Base-by-base conservation (phyloP, 1,140 invertebrate species). In the Macrobrachium rosenbergii region DNA sequence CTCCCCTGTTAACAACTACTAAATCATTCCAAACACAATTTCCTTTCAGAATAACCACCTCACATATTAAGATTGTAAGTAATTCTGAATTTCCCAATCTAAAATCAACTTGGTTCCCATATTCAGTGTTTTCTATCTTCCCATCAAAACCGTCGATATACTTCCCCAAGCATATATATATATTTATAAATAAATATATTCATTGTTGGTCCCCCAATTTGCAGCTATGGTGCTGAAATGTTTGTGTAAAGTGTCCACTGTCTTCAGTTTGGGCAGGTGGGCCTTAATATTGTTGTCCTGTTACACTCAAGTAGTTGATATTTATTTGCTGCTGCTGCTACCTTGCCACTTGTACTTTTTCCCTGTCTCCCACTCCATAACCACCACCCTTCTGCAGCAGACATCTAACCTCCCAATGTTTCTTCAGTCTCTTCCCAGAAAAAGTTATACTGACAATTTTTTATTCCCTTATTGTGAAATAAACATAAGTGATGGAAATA, bases 51-150 rank as follows among this genome's bases (percentile, higher is more conserved):
- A 87, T 87, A 87, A 87, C 84, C 84, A 87, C 78, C 84, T 87
- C 84, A 79, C 84, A 87, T 81, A 87, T 87, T 87, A 87, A 80
- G 84, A 87, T 81, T 87, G 84, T 87, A 87, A 87, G 84, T 87
- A 87, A 80, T 52, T 45, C 78, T 81, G 73, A 62, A 64, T 81
- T 81, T 81, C 84, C 84, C 82, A 75, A 62, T 77, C 69, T 59
- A n/a, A 62, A 16, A 64, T 67, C 59, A 45, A 82, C 67, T 45
- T 63, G 52, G 59, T 43, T 69, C 28, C 67, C 80, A 67, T 67
- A 67, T 62, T 82, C 80, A 67, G 52, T 60, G 37, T 69, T 69
- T 69, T 81, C 43, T 37, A 6, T 28, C 37, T 52, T n/a, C 21
- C 37, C 80, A 28, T 64, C 60, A 21, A 52, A 45, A 45, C 43